Conservation (phyloP, 2,888 invertebrate genomes). For the Stegophylla sp. region DNA sequence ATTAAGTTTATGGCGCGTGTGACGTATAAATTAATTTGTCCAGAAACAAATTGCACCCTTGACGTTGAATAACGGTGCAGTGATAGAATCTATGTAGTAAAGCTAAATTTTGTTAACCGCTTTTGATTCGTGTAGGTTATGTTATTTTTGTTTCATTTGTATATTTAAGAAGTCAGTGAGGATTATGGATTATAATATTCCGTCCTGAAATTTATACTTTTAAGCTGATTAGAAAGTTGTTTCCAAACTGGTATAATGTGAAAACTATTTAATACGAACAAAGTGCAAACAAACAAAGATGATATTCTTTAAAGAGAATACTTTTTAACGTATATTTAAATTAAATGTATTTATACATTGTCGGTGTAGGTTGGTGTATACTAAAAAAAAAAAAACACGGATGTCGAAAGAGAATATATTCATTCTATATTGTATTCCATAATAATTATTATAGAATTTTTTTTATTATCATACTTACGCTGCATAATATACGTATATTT, state of each 20-base stretch:
- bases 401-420: not conserved
- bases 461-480: no score
- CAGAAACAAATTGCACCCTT: no score
- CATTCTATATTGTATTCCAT: no score
- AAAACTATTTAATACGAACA: not conserved
- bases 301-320: not conserved
- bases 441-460: no score
- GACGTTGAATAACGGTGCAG: no score
- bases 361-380: not conserved
- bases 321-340: not conserved
- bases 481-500: no score
- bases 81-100: no score
- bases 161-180: not conserved
- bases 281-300: not conserved
- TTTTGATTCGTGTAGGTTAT: no score
- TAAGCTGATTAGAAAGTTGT: not conserved
- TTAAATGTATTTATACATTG: not conserved
- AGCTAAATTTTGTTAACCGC: no score
- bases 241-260: not conserved
- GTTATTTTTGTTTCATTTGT: not conserved
- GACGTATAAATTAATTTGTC: no score
- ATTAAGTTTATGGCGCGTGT: no score
- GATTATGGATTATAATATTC: not conserved
- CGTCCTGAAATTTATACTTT: not conserved
- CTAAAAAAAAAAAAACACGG: not conserved